Conservation (phyloP, 1,140 invertebrate species). For the Drosophila pruinosa region DNA sequence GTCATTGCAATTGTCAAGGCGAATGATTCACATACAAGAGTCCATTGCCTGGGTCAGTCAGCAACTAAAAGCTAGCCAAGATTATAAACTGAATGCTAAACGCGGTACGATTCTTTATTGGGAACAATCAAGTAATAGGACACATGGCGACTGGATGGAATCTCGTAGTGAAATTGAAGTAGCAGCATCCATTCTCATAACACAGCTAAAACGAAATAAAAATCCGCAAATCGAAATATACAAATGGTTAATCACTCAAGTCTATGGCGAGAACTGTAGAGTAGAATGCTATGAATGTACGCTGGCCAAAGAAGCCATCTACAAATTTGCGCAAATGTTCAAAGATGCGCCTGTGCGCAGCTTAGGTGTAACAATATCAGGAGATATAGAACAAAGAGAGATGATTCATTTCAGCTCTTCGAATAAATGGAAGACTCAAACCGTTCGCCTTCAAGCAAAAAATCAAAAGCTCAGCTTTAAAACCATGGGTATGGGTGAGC, state of each 20-base stretch:
- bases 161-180: slow-evolving; percentile 3
- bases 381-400: not conserved
- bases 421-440: not conserved
- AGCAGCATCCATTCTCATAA: not conserved
- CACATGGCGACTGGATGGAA: not conserved
- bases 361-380: not conserved
- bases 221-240: not conserved
- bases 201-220: not conserved
- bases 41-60: not conserved
- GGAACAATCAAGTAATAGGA: not conserved
- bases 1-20: not conserved
- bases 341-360: no score
- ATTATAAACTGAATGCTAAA: not conserved
- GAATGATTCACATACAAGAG: not conserved
- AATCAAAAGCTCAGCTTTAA: not conserved
- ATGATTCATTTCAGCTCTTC: not conserved
- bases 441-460: not conserved
- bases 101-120: not conserved
- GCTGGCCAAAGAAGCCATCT: slow-evolving; percentile 22
- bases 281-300: slow-evolving; percentile 17
- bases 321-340: not conserved
- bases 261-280: not conserved
- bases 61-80: not conserved
- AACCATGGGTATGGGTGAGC: not conserved
- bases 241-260: not conserved